A percentile compares a stretch with the other conserved stretches of the same genome.
These are phyloP conservation scores for Catharus minimus DNA, from an alignment of 2,113 vertebrate genomes.

Conservation along the genomic window DNA sequence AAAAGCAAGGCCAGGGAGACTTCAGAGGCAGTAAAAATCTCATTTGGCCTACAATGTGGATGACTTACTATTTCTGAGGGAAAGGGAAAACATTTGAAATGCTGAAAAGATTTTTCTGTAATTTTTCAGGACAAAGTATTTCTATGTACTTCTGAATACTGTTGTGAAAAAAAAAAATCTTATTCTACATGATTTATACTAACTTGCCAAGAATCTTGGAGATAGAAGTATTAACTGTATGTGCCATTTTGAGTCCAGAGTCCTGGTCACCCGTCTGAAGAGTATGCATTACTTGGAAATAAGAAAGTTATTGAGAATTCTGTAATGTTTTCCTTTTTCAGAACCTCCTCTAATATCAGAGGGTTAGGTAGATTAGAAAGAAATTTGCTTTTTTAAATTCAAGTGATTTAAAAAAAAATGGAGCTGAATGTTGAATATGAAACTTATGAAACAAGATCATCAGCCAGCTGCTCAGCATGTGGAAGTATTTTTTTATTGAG, in stretches of 20 bases:
- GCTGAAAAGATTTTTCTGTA: neutral
- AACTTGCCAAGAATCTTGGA: slow-evolving; percentile 52
- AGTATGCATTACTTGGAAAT: neutral
- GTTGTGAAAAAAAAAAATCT: neutral
- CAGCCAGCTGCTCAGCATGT: neutral
- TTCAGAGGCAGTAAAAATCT: slow-evolving; percentile 55
- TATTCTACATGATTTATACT: slow-evolving; percentile 46
- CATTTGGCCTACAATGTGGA: slow-evolving; percentile 33
- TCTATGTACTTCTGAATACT: slow-evolving; percentile 45
- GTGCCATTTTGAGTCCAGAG: slow-evolving; percentile 25
- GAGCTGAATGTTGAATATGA: neutral
- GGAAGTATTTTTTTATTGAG: neutral
- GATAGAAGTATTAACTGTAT: slow-evolving; percentile 22
- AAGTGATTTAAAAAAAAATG: neutral
- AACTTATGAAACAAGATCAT: neutral
- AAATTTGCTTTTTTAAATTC: neutral
- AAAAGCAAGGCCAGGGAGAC: slow-evolving; percentile 53
- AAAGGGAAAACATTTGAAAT: neutral
- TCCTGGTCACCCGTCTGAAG: neutral
- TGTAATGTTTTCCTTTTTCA: neutral
- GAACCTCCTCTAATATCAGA: neutral
- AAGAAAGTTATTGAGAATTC: neutral
- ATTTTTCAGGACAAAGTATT: slow-evolving; percentile 58
- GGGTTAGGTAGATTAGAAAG: neutral
- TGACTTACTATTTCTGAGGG: slow-evolving; percentile 20